Base-by-base conservation (phyloP, 2,113 vertebrate genomes). In the Hydropotes inermis region DNA sequence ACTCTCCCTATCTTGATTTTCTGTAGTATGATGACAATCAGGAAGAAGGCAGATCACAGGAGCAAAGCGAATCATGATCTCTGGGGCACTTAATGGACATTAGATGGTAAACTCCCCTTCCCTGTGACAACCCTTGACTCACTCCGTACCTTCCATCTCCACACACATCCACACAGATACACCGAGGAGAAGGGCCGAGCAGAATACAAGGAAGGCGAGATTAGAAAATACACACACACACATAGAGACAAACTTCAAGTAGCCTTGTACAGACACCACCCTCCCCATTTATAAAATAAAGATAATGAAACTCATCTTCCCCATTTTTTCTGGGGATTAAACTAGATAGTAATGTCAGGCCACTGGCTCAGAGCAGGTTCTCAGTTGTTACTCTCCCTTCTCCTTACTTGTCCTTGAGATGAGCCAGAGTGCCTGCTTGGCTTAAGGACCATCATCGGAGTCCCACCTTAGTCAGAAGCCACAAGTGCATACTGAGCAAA, bases 261-360 rank as follows among this genome's bases (percentile, higher is more conserved):
- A 58, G 39, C 19, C 39, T 39, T 39, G 23, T 74, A 25, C 36
- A 43, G 70, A 43, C 6, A 30, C 23, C n/a, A 25, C 61, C 54
- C 89, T 60, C 54, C 52, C 39, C 58, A 86, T 55, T 96, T 87
- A 84, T 23, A 89, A 94, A 83, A 89, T 33, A 70, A 83, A 97
- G 47, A 57, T n/a, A 54, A n/a, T 23, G 81, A 60, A 78, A 67
- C 19, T 47, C 79, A 87, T 93, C 83, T 87, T 97, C 50, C 15
- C 54, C 16, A 23, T 39, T 76, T 93, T 64, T 61, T 88, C 45
- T 76, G 54, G 74, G 74, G 74, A 94, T 78, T 45, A 57, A 82
- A 89, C 25, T 45, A 90, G 88, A 45, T 52, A 36, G 88, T 39
- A 36, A 91, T 61, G 55, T 70, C 57, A 79, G 81, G 64, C 14